Base-by-base conservation (phyloP, 1,140 invertebrate genomes). In the Gryllus bimaculatus region DNA sequence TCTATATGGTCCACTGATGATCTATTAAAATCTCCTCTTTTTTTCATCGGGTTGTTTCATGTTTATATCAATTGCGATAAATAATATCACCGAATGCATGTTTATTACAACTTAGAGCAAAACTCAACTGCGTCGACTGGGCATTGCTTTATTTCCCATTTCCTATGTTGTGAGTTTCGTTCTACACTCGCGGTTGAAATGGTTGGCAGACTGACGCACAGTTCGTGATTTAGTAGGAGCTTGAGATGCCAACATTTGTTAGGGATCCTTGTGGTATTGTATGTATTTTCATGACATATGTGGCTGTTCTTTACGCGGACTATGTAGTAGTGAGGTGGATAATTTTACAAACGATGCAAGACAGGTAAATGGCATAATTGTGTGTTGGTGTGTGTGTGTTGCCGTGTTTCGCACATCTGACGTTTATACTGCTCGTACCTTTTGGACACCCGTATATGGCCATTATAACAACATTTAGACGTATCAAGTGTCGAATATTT, bases 241-340 rank as follows among this genome's bases (percentile, higher is more conserved):
- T 66, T 66, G 54, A 66, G 48, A 79, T 79, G 79, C 26, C 79
- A 79, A 79, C 39, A 84, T 91, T 91, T 81, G 89, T 95, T 77
- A 89, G 89, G 81, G 95, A 97, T 90, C 94, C 94, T 66, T 97
- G 95, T 85, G 95, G 95, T 81, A 91, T 97, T 82, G 90, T 94
- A 80, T 97, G 95, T 85, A 90, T 96, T 80, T 85, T 94, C 78
- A 89, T 96, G 80, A 96, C 94, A 15, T 97, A 97, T 84, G 83
- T 89, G 47, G 93, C 93, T 47, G 89, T 97, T 73, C 90, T 95
- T 82, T 97, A 97, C 86, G 95, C 95, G 8, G 95, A 97, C 87
- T 97, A 97, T 89, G 95, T 95, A 74, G 92, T 97, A 13, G 89
- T 95, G 78, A 87, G 91, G 85, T 96, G 95, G 93, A 91, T 97